Evolutionary conservation across 2,797 vertebrate species (phyloP).

Genomic region (Onychomys torridus): DNA sequence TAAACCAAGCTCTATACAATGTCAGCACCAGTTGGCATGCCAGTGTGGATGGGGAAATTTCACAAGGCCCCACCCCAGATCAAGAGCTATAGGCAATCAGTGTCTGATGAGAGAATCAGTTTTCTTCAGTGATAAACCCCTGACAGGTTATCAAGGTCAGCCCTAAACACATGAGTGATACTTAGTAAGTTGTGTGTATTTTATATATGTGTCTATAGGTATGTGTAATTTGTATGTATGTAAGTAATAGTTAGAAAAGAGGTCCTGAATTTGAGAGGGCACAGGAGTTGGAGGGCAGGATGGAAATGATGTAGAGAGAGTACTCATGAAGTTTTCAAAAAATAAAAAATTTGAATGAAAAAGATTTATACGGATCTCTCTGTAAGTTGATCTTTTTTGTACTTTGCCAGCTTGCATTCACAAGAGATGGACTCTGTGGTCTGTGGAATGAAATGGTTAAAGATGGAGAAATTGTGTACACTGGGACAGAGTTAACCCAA

Average conservation of each 20-base stretch:
- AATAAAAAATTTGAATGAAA: not conserved
- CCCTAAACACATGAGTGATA: not conserved
- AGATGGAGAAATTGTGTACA: slow-evolving; percentile 97
- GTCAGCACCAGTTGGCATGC: not conserved
- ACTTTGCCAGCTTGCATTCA: slow-evolving; percentile 94
- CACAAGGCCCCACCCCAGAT: no score
- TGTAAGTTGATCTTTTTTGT: slow-evolving; percentile 38
- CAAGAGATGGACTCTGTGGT: slow-evolving; percentile 96
- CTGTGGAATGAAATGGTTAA: slow-evolving; percentile 99
- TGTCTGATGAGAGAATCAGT: not conserved
- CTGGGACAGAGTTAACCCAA: slow-evolving; percentile 92
- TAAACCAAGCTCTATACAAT: not conserved
- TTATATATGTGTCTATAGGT: not conserved
- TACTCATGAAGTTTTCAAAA: not conserved
- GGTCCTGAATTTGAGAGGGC: not conserved
- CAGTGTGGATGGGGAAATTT: not conserved
- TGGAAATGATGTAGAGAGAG: not conserved
- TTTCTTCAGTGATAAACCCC: not conserved
- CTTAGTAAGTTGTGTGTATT: not conserved
- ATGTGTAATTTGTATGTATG: not conserved
- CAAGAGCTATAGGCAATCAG: not conserved
- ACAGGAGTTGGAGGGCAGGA: not conserved
- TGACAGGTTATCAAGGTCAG: not conserved
- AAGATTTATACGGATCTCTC: not conserved
- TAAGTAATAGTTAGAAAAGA: not conserved